Evolutionary conservation across 2,888 invertebrate genomes (phyloP).

Genomic region (Callyntrura sp.): DNA sequence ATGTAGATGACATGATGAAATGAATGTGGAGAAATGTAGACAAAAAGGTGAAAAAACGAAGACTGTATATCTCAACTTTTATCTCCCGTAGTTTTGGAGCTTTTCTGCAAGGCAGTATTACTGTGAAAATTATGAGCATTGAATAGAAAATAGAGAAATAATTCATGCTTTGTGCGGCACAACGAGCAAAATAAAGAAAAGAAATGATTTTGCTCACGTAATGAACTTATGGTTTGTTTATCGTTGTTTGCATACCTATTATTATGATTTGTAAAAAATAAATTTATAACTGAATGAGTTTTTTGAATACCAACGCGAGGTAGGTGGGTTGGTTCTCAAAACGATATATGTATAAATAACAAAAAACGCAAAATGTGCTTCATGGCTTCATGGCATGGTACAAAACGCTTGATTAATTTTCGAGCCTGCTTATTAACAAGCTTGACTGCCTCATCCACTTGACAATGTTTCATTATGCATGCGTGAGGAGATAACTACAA

Average conservation of each 20-base stretch:
- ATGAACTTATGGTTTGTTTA: slow-evolving; percentile 51
- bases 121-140: slow-evolving; percentile 8
- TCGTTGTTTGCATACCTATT: slow-evolving; percentile 37
- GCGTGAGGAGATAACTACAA: slow-evolving; percentile 1
- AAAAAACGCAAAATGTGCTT: background rate
- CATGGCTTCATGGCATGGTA: no score
- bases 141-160: slow-evolving; percentile 47
- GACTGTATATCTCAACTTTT: slow-evolving; percentile 11
- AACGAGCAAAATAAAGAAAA: no score
- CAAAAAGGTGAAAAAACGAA: slow-evolving; percentile 5
- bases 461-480: slow-evolving; percentile 25
- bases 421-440: slow-evolving; percentile 28
- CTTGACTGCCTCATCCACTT: background rate
- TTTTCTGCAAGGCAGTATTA: slow-evolving; percentile 27
- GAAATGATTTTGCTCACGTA: slow-evolving; percentile 21
- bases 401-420: slow-evolving; percentile 62
- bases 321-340: no score
- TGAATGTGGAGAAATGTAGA: background rate
- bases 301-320: slow-evolving; percentile 14
- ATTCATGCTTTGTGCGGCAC: background rate
- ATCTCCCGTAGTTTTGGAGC: background rate
- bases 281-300: slow-evolving; percentile 27
- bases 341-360: no score
- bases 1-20: slow-evolving; percentile 30
- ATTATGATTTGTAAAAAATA: slow-evolving; percentile 31